Evolutionary conservation across 2,888 invertebrate species (phyloP), one percentile per base, ranked within the genome.

Genomic region (Phymatocera aterrima): DNA sequence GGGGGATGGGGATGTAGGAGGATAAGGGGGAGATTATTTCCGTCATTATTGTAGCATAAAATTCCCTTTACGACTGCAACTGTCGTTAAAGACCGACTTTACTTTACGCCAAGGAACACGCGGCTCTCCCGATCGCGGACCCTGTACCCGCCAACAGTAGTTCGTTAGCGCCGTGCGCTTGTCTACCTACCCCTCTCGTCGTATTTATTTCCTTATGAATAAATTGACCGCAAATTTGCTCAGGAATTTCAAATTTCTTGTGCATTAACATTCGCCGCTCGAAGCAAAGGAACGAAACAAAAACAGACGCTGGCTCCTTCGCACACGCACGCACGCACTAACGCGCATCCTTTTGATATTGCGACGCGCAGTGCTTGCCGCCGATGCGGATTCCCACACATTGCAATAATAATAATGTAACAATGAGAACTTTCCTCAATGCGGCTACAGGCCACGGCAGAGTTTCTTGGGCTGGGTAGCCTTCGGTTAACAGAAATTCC

Each of bases 391-490:
- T 81, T 83, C 83, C 83, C 82, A 84, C 82, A 82, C 83, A 68
- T 82, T 81, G 78, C 31, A 64, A 64, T 37, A 64, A 37, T n/a
- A n/a, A 15, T 6, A 43, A 43, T 43, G n/a, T n/a, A 82, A 83
- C 82, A 81, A 80, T 34, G 80, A 80, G 65, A 82, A 82, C 77
- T 79, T 37, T 48, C n/a, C 48, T 72, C 72, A 72, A 72, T 72
- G 34, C n/a, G n/a, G n/a, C n/a, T n/a, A 72, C 51, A 51, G 18
- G 8, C 4, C 84, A 77, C 24, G n/a, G n/a, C 60, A 57, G 70
- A 79, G 79, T 80, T 81, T 72, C 80, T 81, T 85, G 86, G 88
- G 88, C 87, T 87, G 84, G 81, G 83, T 77, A 80, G 77, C n/a
- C n/a, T 77, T 80, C 54, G 78, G 80, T 79, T 78, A 75, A 60